phyloP scores from a whole-genome alignment of 2,113 vertebrate genomes.

The Leucoraja erinaceus region DNA sequence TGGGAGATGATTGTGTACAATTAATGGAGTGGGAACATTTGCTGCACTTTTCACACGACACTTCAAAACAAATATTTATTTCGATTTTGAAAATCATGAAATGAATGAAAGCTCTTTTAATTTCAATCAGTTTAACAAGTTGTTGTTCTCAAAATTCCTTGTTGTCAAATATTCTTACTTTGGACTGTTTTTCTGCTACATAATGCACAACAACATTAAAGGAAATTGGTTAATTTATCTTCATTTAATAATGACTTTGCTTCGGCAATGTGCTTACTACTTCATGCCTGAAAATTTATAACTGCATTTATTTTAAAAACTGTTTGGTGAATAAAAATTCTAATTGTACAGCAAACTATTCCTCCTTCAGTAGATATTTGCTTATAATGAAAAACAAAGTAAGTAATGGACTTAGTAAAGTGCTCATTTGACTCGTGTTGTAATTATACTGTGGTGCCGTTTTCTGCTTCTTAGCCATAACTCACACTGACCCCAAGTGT shows the following conservation, averaged over 20 bases:
- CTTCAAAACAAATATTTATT: not conserved
- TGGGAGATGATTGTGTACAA: not conserved
- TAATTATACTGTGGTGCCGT: not conserved
- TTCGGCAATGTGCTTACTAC: not conserved
- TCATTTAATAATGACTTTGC: not conserved
- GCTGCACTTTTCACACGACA: not conserved
- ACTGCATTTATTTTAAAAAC: not conserved
- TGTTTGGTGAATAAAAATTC: not conserved
- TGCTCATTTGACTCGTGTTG: not conserved
- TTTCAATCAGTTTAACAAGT: not conserved
- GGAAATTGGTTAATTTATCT: not conserved
- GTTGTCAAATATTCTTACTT: not conserved
- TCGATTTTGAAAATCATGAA: not conserved
- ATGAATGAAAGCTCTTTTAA: not conserved
- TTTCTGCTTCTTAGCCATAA: not conserved
- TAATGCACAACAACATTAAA: not conserved
- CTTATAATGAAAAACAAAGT: not conserved
- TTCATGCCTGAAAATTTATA: not conserved
- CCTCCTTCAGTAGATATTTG: not conserved
- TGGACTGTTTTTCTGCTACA: not conserved
- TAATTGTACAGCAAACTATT: not conserved
- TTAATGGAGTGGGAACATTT: not conserved
- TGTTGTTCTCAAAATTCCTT: not conserved
- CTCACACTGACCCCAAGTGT: not conserved
- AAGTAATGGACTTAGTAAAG: not conserved